These are phyloP conservation scores for Garrulus glandarius DNA, from an alignment of 2,797 vertebrate genomes.

Conservation along the genomic window DNA sequence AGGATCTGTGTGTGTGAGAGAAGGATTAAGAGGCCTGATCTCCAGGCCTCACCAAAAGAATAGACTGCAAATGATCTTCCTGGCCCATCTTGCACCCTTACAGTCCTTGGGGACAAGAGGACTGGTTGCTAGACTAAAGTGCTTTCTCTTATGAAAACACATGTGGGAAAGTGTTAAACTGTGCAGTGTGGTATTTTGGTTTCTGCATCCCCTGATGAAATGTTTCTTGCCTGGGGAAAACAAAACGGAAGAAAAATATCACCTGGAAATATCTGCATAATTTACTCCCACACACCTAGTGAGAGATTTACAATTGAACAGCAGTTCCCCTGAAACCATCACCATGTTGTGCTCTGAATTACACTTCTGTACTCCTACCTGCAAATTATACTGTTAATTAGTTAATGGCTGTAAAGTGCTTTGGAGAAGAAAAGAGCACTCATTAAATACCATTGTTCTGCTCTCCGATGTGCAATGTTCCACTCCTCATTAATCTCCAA, in stretches of 20 bases:
- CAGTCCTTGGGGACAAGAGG: not conserved
- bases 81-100: not conserved
- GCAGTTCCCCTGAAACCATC: slow-evolving; percentile 44
- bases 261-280: slow-evolving; percentile 58
- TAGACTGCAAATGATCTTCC: not conserved
- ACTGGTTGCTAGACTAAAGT: not conserved
- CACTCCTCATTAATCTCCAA: slow-evolving; percentile 19
- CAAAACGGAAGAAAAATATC: slow-evolving; percentile 51
- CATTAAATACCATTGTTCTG: slow-evolving; percentile 48
- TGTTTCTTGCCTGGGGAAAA: slow-evolving; percentile 51
- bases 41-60: not conserved
- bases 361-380: slow-evolving; percentile 32
- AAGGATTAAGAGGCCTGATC: not conserved
- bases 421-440: slow-evolving; percentile 52
- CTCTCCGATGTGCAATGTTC: not conserved
- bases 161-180: slow-evolving; percentile 37
- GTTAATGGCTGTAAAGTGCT: slow-evolving; percentile 55
- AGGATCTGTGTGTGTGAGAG: not conserved
- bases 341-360: slow-evolving; percentile 20
- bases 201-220: slow-evolving; percentile 48
- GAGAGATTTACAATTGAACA: slow-evolving; percentile 60
- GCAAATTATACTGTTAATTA: slow-evolving; percentile 63
- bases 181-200: slow-evolving; percentile 7
- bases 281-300: slow-evolving; percentile 47
- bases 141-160: slow-evolving; percentile 28